Base-by-base conservation (phyloP, 2,888 invertebrate species). In the Ischnura elegans region DNA sequence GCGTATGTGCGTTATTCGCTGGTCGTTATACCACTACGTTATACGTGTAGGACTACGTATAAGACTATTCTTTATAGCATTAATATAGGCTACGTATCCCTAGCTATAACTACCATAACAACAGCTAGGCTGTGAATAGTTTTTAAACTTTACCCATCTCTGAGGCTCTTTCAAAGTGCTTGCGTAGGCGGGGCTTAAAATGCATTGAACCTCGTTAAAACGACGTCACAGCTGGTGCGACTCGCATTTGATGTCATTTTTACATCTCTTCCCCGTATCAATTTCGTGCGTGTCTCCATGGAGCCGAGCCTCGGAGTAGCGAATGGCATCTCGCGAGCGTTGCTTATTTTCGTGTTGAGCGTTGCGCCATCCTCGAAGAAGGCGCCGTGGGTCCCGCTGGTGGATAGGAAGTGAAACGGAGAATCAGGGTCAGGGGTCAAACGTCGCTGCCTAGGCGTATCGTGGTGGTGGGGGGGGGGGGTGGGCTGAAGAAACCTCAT, bases 381-480 rank as follows among this genome's bases (percentile, higher is more conserved):
- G 43, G 21, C n/a, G 86, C n/a, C 51, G 36, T 87, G 55, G 36
- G 51, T 51, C 51, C 51, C 19, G n/a, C n/a, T n/a, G n/a, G n/a
- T n/a, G n/a, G 47, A 36, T 55, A 61, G 90, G 61, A 90, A 90
- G 90, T 90, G 90, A 90, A 90, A 90, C 66, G 61, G 90, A n/a
- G 25, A 55, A 90, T 66, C 61, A 90, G 90, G 8, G 61, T 43
- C 61, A 55, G 51, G 66, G 61, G 43, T 90, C 90, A 90, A 66
- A 61, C 25, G n/a, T 42, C 61, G 43, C 21, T 19, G 8, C 13
- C 42, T 36, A 36, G 42, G 21, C 87, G 5, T 6, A n/a, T n/a
- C 8, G 0, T 0, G 87, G 47, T 21, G 29, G 36, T 8, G n/a
- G 55, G 25, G 87, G 87, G 47, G 36, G 51, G 6, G 43, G 51